Evolutionary conservation across 92 coral and sea anemone species (phyloP).

Genomic region (Diadumene lineata): DNA sequence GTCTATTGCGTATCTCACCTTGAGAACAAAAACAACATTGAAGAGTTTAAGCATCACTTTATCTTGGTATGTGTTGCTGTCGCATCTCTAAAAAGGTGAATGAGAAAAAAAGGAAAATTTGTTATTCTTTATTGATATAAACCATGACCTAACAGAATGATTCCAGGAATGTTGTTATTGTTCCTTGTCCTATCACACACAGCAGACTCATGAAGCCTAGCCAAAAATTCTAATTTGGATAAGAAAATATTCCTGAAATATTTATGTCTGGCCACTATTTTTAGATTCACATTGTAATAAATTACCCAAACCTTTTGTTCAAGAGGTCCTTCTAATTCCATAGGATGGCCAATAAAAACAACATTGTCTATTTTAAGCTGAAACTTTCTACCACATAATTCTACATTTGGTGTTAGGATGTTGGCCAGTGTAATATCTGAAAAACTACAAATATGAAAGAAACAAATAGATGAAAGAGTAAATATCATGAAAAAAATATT

Average conservation of each 20-base stretch:
- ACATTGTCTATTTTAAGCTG: slow-evolving; percentile 94
- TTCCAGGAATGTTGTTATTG: no score
- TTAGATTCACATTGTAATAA: background rate
- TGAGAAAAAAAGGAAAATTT: no score
- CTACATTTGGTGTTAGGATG: slow-evolving; percentile 88
- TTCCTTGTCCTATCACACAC: no score
- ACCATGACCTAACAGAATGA: no score
- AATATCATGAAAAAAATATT: background rate
- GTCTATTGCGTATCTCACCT: no score
- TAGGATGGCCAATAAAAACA: slow-evolving; percentile 94
- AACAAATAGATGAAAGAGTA: slow-evolving; percentile 1
- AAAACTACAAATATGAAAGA: slow-evolving; percentile 62
- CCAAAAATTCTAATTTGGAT: no score
- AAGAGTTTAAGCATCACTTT: slow-evolving; percentile 93
- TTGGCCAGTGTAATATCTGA: slow-evolving; percentile 96
- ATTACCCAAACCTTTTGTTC: slow-evolving; percentile 44
- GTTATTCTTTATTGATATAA: no score
- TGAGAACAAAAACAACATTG: slow-evolving; percentile 91
- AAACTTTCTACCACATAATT: slow-evolving; percentile 88
- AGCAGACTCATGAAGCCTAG: no score
- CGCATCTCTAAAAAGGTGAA: slow-evolving; percentile 64
- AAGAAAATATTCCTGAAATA: no score
- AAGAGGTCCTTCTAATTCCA: slow-evolving; percentile 44
- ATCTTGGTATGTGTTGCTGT: slow-evolving; percentile 55
- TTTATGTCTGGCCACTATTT: no score